A percentile compares a stretch with the other conserved stretches of the same genome.
Conservation (phyloP, 2,888 invertebrate genomes). For the Elegia similella region DNA sequence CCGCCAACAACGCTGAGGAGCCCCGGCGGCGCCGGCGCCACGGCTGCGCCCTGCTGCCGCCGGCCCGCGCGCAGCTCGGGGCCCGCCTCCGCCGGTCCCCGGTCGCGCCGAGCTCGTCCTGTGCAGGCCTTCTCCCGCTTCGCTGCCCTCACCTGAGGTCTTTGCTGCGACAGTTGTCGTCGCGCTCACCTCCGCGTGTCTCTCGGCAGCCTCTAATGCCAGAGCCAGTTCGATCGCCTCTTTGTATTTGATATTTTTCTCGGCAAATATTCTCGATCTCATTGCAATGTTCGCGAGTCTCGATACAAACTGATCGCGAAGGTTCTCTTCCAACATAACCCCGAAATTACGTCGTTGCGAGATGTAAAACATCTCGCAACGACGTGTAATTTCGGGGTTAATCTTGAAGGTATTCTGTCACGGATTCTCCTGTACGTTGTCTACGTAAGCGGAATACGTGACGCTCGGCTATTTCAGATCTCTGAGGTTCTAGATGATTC, state of each 20-base stretch:
- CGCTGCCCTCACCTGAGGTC: too few relatives aligned
- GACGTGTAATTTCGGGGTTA: too few relatives aligned
- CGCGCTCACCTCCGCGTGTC: background rate
- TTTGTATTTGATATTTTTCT: slow-evolving; percentile 26
- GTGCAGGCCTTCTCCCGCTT: slow-evolving; percentile 13
- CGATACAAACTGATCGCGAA: too few relatives aligned
- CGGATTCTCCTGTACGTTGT: slow-evolving; percentile 20
- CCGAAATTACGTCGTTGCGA: slow-evolving; percentile 20
- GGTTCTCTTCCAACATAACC: background rate
- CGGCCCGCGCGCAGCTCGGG: background rate
- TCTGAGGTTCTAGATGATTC: slow-evolving; percentile 27
- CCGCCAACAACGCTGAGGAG: slow-evolving; percentile 14
- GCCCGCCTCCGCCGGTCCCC: too few relatives aligned
- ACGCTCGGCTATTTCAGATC: slow-evolving; percentile 28
- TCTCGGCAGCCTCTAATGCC: too few relatives aligned
- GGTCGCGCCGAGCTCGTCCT: background rate
- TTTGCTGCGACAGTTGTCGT: too few relatives aligned
- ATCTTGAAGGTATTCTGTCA: slow-evolving; percentile 27
- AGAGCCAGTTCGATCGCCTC: slow-evolving; percentile 30
- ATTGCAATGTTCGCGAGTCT: slow-evolving; percentile 10
- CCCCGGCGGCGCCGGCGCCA: too few relatives aligned
- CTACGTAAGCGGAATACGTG: slow-evolving; percentile 17
- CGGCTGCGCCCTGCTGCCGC: background rate
- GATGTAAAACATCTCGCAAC: too few relatives aligned
- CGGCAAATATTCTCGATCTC: slow-evolving; percentile 30